Evolutionary conservation across 2,888 invertebrate species (phyloP), one percentile per base, ranked within the genome.

Genomic region (Muschampia plurimacula): DNA sequence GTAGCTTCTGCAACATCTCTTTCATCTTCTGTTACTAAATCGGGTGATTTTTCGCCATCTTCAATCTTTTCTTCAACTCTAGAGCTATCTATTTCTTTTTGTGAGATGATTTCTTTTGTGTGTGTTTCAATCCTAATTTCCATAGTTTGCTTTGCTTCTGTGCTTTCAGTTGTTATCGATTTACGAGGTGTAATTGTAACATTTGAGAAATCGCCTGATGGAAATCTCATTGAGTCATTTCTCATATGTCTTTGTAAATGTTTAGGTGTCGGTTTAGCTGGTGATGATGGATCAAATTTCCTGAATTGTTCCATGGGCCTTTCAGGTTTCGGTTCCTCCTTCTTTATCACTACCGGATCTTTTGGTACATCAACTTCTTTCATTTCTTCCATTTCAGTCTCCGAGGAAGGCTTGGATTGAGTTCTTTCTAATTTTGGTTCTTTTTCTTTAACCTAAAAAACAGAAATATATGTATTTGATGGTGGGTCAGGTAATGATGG

Each of bases 21-120:
- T 77, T 90, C 92, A 62, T 89, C 88, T 75, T 91, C 90, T n/a
- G 83, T 81, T 0, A 93, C 84, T 72, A 94, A 83, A 78, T 93
- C 94, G 64, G 92, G 95, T 73, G 87, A 90, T 78, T 84, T 91
- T 80, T 92, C 92, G 68, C 93, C 92, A 76, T 92, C 93, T 7
- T 93, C 93, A 68, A 91, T 79, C 82, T 95, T 95, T 82, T 95
- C 94, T 86, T 95, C 94, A n/a, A 95, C 94, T 86, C 95, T 95
- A 41, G 93, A 91, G 62, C 84, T 92, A 13, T 89, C 89, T 41
- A 90, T 91, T 84, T 93, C 92, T 82, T 94, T 93, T 81, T 93
- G 92, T 9, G 94, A 93, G 73, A 93, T 93, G 1, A 81, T 78
- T 80, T 92, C 93, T 80, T 85, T 92, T 0, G 86, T 83, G 55